Evolutionary conservation across 2,888 invertebrate species (phyloP).

Genomic region (Drosophila barbarae): DNA sequence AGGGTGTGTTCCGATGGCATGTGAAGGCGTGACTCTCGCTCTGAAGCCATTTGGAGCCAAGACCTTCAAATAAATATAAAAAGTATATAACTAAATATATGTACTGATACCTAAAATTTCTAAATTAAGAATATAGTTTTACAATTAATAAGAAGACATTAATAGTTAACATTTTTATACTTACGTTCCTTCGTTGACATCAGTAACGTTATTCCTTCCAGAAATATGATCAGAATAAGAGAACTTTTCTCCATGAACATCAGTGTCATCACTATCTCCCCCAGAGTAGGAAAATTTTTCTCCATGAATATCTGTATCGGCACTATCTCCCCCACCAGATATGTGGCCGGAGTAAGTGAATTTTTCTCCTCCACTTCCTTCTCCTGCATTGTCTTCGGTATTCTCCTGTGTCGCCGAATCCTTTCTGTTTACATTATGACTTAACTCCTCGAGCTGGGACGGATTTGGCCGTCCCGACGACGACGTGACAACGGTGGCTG

Average conservation of each 20-base stretch:
- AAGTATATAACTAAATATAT: neutral
- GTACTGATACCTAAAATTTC: neutral
- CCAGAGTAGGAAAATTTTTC: constrained; percentile 19
- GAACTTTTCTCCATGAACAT: constrained; percentile 19
- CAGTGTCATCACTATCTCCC: constrained; percentile 15
- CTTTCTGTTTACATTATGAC: constrained; percentile 36
- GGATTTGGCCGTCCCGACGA: constrained; percentile 82
- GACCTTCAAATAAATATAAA: neutral
- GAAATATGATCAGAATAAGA: constrained; percentile 19
- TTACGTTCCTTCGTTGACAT: constrained; percentile 22
- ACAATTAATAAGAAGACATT: no score
- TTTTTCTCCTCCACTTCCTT: constrained; percentile 4
- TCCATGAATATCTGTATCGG: constrained; percentile 13
- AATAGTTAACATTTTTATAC: neutral
- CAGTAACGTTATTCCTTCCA: constrained; percentile 5
- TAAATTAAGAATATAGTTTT: neutral
- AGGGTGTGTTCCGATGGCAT: constrained; percentile 1
- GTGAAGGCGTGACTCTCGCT: constrained; percentile 1
- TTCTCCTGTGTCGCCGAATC: constrained; percentile 20
- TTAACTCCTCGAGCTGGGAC: constrained; percentile 78
- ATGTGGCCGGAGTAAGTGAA: constrained; percentile 13
- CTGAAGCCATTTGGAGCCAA: constrained; percentile 5
- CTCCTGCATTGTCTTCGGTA: neutral
- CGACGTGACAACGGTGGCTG: constrained; percentile 14
- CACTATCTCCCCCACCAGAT: constrained; percentile 19